Percentiles rank a stretch among this genome's conserved stretches.
phyloP scores from a whole-genome alignment of 2,113 vertebrate genomes.

The Diadophis punctatus region DNA sequence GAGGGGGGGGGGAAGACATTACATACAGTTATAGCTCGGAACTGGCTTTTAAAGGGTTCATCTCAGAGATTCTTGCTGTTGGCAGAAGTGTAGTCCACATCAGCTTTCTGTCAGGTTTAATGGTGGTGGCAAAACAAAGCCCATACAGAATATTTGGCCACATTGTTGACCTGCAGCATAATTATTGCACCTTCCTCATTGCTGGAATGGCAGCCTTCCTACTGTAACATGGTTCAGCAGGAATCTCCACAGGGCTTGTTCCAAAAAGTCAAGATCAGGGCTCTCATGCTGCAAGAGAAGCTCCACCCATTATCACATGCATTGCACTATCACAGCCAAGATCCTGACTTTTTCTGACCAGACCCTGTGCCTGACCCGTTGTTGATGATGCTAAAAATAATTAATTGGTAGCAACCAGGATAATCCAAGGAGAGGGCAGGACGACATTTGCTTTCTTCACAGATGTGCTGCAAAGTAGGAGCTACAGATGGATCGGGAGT shows the following conservation, averaged over 20 bases:
- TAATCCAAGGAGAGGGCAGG: neutral
- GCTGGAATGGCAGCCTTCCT: too few species aligned
- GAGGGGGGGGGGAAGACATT: too few species aligned
- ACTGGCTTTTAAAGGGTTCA: too few species aligned
- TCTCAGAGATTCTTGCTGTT: too few species aligned
- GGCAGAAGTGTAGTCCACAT: too few species aligned
- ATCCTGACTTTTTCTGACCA: neutral
- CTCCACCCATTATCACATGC: neutral
- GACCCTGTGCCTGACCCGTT: neutral
- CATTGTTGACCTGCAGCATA: too few species aligned
- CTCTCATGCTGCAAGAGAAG: neutral
- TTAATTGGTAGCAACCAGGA: neutral
- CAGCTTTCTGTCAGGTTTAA: too few species aligned
- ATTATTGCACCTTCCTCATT: too few species aligned
- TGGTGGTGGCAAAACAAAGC: too few species aligned
- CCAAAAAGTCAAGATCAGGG: neutral
- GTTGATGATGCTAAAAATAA: neutral
- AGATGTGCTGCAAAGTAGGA: neutral
- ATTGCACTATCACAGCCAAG: neutral
- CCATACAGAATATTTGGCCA: too few species aligned
- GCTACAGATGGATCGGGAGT: neutral
- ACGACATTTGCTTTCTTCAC: neutral
- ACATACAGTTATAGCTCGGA: too few species aligned
- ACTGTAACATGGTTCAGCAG: too few species aligned
- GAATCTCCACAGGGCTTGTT: neutral